Conservation (phyloP, 1,140 invertebrate genomes). For the Drosophila funebris region DNA sequence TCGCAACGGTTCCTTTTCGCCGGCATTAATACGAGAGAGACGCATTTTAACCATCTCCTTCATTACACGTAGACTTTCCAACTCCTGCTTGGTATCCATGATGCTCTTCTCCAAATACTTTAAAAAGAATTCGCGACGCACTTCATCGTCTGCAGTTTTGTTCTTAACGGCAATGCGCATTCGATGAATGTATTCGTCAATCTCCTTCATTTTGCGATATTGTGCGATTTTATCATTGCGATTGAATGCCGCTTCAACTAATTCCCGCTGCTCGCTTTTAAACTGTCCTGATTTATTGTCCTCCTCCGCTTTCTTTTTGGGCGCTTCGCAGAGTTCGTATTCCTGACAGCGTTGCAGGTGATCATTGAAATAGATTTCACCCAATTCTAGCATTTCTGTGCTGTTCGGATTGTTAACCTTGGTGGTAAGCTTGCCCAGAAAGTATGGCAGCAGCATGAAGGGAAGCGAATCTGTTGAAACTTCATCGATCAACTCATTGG, state of each 20-base stretch:
- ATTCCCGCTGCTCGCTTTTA: conserved; percentile 69
- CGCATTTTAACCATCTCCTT: conserved; percentile 90
- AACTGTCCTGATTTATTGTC: conserved; percentile 36
- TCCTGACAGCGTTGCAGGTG: conserved; percentile 91
- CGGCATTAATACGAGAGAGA: conserved; percentile 35
- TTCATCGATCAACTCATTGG: conserved; percentile 95
- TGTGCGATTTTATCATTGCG: conserved; percentile 91
- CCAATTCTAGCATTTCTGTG: conserved; percentile 88
- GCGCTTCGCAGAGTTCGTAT: conserved; percentile 88
- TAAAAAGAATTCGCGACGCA: conserved; percentile 92
- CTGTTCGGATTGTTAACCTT: conserved; percentile 87
- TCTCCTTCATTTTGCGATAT: conserved; percentile 91
- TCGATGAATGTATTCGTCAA: conserved; percentile 88
- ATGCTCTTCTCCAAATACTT: conserved; percentile 91
- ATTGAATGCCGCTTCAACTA: conserved; percentile 84
- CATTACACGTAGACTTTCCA: conserved; percentile 89
- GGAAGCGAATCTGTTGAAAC: conserved; percentile 93
- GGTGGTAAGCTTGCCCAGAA: conserved; percentile 89
- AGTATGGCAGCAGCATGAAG: conserved; percentile 92
- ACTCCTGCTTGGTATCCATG: conserved; percentile 90
- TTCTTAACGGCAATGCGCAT: conserved; percentile 87
- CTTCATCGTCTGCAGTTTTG: conserved; percentile 90
- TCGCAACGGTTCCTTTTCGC: not conserved
- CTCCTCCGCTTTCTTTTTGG: conserved; percentile 24
- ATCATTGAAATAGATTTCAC: conserved; percentile 93